These are phyloP conservation scores for Chiroxiphia lanceolata DNA, from an alignment of 2,797 vertebrate genomes.

Conservation along the genomic window DNA sequence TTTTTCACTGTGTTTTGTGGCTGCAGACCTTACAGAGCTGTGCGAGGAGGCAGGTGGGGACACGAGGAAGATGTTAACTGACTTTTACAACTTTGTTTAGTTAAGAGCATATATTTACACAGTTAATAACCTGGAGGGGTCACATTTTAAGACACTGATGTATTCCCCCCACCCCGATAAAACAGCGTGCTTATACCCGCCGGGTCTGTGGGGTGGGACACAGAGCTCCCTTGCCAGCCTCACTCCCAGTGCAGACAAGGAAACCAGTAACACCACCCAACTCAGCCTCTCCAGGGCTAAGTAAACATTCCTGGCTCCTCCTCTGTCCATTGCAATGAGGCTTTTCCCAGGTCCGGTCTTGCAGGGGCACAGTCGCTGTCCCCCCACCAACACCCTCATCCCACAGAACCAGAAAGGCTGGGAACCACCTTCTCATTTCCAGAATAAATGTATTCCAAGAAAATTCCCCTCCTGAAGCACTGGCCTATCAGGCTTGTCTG, in stretches of 20 bases:
- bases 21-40: neutral
- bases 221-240: neutral
- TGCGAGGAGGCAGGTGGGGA: neutral
- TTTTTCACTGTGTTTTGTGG: neutral
- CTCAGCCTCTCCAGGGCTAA: neutral
- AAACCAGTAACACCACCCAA: neutral
- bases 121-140: neutral
- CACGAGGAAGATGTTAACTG: neutral
- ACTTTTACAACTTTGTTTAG: neutral
- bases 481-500: neutral
- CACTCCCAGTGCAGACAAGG: neutral
- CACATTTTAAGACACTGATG: neutral
- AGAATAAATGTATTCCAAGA: neutral
- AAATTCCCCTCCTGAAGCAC: neutral
- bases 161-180: neutral
- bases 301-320: neutral
- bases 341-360: neutral
- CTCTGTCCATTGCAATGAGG: rapidly evolving
- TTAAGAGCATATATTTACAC: neutral
- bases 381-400: neutral
- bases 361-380: neutral
- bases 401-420: neutral
- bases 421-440: neutral
- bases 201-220: rapidly evolving
- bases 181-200: rapidly evolving